These are phyloP conservation scores for Hybognathus amarus DNA, from an alignment of 2,797 vertebrate species.

Conservation along the genomic window DNA sequence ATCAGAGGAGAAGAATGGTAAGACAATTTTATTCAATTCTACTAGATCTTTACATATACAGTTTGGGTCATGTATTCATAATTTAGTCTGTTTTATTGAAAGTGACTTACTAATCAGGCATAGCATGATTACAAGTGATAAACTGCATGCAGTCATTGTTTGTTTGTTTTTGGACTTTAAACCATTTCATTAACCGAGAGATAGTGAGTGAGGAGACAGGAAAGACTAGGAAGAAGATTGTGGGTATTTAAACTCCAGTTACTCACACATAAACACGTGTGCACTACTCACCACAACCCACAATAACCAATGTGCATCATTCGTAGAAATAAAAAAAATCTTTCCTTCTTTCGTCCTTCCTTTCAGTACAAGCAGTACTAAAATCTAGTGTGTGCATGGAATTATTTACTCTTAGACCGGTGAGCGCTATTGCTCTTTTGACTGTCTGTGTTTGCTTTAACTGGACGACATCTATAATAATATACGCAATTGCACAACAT, in stretches of 20 bases:
- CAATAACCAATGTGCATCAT: not conserved
- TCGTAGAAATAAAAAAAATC: not conserved
- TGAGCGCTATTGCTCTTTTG: not conserved
- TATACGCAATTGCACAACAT: not conserved
- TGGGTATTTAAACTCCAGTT: not conserved
- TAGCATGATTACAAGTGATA: not conserved
- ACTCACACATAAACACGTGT: not conserved
- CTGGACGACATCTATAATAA: not conserved
- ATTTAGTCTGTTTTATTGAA: not conserved
- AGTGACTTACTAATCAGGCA: not conserved
- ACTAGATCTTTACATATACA: not conserved
- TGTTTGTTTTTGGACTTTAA: slow-evolving; percentile 15
- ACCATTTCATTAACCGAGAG: not conserved
- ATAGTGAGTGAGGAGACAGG: not conserved
- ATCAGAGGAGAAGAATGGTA: slow-evolving; percentile 80
- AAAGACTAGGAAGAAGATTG: not conserved
- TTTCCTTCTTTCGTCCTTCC: not conserved
- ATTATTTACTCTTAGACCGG: not conserved
- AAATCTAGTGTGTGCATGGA: not conserved
- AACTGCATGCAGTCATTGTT: not conserved
- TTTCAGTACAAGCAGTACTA: not conserved
- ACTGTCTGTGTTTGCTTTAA: slow-evolving; percentile 13
- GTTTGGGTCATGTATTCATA: not conserved
- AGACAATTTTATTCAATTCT: slow-evolving; percentile 44
- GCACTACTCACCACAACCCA: not conserved